Conservation (phyloP, 2,888 invertebrate species). For the Dascillus cervinus region DNA sequence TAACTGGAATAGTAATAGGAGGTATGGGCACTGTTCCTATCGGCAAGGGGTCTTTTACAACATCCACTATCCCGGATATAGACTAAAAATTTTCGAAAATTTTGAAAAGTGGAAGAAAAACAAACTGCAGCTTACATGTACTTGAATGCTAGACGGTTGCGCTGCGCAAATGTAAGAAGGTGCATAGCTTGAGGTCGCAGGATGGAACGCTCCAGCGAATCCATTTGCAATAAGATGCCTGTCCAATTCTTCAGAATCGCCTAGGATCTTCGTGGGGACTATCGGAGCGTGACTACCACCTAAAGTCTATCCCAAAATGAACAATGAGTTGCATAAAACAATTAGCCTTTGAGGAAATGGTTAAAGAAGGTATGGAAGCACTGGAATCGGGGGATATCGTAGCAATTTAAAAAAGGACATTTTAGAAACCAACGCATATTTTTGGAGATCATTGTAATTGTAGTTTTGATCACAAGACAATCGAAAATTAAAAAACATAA, state of each 20-base stretch:
- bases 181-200: constrained; percentile 30
- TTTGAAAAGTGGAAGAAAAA: too few species aligned
- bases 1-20: neutral
- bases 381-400: too few species aligned
- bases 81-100: constrained; percentile 44
- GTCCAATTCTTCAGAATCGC: constrained; percentile 78
- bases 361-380: too few species aligned
- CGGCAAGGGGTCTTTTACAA: constrained; percentile 54
- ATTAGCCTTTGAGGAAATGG: too few species aligned
- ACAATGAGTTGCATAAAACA: too few species aligned
- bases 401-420: constrained; percentile 1
- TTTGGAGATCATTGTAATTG: too few species aligned
- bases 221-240: constrained; percentile 60
- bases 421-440: too few species aligned
- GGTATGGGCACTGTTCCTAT: constrained; percentile 25
- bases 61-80: constrained; percentile 58
- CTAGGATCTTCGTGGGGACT: constrained; percentile 74
- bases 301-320: too few species aligned
- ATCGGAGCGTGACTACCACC: constrained; percentile 71
- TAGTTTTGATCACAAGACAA: too few species aligned
- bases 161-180: constrained; percentile 43
- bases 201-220: constrained; percentile 45
- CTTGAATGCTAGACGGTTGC: constrained; percentile 45
- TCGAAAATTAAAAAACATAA: too few species aligned
- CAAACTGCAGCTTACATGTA: constrained; percentile 41